Evolutionary conservation across 2,888 invertebrate species (phyloP), one percentile per base, ranked within the genome.

Genomic region (Leptinotarsa juncta): DNA sequence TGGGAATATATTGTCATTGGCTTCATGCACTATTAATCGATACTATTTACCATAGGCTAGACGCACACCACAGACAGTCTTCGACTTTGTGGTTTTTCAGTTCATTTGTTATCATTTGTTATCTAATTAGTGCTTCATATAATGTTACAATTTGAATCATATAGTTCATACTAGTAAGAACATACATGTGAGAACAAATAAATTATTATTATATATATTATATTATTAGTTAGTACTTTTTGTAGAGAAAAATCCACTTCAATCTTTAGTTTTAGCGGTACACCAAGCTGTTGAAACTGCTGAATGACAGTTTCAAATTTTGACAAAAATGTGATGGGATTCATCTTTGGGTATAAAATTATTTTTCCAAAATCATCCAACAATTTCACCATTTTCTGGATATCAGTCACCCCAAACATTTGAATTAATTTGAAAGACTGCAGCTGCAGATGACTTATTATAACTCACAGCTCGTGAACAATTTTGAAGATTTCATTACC

Each of bases 351-450:
- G 7, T 62, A 62, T 23, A 2, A 26, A 62, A 62, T 62, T 5
- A 62, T 62, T 62, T 26, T 62, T 62, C 23, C 62, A 62, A n/a
- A 62, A 62, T 26, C 14, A 32, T 62, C 12, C 62, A 32, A 18
- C 18, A 53, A 3, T n/a, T 53, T n/a, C 15, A 53, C 53, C 18
- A 53, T 18, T 18, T 53, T 53, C n/a, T 26, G 26, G 10, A 62
- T 62, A 18, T 60, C 60, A 20, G 1, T 60, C 60, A 60, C 20
- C 16, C 60, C 4, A 60, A 60, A 60, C 3, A 62, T 14, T 62
- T 62, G 0, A 1, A 32, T 3, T n/a, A n/a, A 32, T 62, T 62
- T 32, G 62, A 15, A 20, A 62, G 32, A 0, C 32, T 62, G 26
- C 5, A 23, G 62, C 62, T 3, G 2, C 32, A 62, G 62, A 62